These are phyloP conservation scores for Drosophila nannoptera DNA, from an alignment of 1,140 invertebrate species.

Conservation along the genomic window DNA sequence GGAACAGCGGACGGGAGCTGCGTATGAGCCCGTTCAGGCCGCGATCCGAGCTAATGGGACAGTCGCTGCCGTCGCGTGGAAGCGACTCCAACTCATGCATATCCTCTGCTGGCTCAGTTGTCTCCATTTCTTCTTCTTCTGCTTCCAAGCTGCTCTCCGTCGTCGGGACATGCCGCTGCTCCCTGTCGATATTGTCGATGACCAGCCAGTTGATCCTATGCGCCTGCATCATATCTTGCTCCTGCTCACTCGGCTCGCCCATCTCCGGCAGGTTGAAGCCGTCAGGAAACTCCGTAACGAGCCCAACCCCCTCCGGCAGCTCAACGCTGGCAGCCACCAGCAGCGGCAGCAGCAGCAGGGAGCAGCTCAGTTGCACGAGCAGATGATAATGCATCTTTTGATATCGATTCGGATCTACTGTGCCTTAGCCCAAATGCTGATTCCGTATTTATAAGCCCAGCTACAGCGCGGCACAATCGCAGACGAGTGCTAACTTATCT, in stretches of 20 bases:
- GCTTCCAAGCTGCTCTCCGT: conserved; percentile 6
- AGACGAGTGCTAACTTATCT: conserved; percentile 42
- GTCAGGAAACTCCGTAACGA: conserved; percentile 24
- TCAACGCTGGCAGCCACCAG: conserved; percentile 28
- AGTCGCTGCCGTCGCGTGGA: conserved; percentile 36
- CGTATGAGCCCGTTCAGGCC: conserved; percentile 51
- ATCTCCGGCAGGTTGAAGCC: conserved; percentile 14
- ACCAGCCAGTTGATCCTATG: conserved; percentile 55
- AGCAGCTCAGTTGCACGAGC: conserved; percentile 33
- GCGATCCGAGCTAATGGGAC: conserved; percentile 25
- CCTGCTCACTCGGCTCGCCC: conserved; percentile 9
- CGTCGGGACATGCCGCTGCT: conserved; percentile 6
- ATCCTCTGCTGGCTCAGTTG: neutral
- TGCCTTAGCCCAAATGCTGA: conserved; percentile 18
- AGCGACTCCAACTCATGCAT: neutral
- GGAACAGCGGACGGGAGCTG: conserved; percentile 46
- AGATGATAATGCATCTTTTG: conserved; percentile 42
- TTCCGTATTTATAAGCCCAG: conserved; percentile 49
- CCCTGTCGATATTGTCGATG: neutral
- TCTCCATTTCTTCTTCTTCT: neutral
- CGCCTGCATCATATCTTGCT: conserved; percentile 7
- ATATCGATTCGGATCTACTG: conserved; percentile 24
- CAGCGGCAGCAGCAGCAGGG: conserved; percentile 29
- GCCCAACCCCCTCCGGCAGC: conserved; percentile 12
- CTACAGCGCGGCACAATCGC: conserved; percentile 14